Evolutionary conservation across 1,140 invertebrate species (phyloP).

Genomic region (Lordiphosa stackelbergi): DNA sequence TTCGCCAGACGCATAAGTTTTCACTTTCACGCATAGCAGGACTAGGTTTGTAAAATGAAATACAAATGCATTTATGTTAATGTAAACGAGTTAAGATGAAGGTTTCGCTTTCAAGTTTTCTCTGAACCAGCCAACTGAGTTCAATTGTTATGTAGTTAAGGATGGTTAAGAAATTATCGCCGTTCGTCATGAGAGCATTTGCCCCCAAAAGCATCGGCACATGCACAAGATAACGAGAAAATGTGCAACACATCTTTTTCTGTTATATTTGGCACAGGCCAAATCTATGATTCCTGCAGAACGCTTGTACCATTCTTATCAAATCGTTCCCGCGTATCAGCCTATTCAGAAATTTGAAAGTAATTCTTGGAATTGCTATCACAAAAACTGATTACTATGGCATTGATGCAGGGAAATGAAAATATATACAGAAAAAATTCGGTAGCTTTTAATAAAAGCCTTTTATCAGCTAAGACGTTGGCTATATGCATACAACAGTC

Average conservation of each 20-base stretch:
- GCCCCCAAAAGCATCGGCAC: background rate
- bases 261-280: background rate
- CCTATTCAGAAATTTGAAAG: slow-evolving; percentile 29
- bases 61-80: slow-evolving; percentile 1
- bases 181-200: slow-evolving; percentile 42
- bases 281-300: slow-evolving; percentile 3
- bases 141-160: slow-evolving; percentile 8
- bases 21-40: slow-evolving; percentile 27
- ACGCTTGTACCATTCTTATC: slow-evolving; percentile 4
- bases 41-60: slow-evolving; percentile 5
- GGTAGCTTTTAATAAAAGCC: slow-evolving; percentile 13
- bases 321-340: slow-evolving; percentile 38
- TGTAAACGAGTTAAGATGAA: background rate
- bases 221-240: slow-evolving; percentile 19
- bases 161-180: slow-evolving; percentile 61
- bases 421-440: slow-evolving; percentile 12
- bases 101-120: background rate
- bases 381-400: slow-evolving; percentile 25
- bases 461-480: no score
- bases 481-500: no score
- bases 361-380: slow-evolving; percentile 47
- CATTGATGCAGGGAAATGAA: slow-evolving; percentile 24
- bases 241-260: background rate
- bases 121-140: slow-evolving; percentile 1
- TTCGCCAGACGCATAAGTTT: slow-evolving; percentile 34